A percentile compares a stretch with the other conserved stretches of the same genome.
phyloP scores from a whole-genome alignment of 2,113 vertebrate genomes.

The Gnathonemus longibarbis region DNA sequence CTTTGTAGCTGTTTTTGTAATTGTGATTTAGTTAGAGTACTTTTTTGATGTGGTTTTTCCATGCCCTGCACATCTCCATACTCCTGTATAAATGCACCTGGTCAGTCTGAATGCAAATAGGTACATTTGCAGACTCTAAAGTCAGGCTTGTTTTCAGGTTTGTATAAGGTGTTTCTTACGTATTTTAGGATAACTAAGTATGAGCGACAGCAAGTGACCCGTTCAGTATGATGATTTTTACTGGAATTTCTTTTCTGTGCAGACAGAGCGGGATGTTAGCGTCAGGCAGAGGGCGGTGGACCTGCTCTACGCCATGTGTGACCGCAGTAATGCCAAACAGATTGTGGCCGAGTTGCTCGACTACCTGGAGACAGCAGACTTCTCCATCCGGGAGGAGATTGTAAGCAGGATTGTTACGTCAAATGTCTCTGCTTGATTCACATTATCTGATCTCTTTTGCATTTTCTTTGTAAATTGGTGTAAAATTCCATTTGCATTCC shows the following conservation, averaged over 20 bases:
- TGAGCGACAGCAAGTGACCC: background rate
- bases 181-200: background rate
- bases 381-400: conserved; percentile 81
- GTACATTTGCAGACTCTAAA: background rate
- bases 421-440: background rate
- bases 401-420: conserved; percentile 50
- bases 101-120: background rate
- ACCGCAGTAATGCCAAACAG: conserved; percentile 86
- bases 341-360: conserved; percentile 70
- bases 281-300: conserved; percentile 82
- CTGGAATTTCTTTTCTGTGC: background rate
- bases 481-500: background rate
- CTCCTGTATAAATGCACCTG: background rate
- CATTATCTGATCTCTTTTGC: background rate
- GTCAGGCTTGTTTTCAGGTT: background rate
- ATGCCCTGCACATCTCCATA: background rate
- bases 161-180: background rate
- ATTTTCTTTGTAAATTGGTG: background rate
- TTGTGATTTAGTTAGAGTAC: background rate
- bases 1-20: background rate
- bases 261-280: conserved; percentile 86
- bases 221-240: background rate
- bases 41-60: background rate
- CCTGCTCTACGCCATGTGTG: conserved; percentile 87
- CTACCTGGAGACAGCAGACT: conserved; percentile 10